phyloP scores from a whole-genome alignment of 2,113 vertebrate genomes.

The Xiphophorus maculatus region DNA sequence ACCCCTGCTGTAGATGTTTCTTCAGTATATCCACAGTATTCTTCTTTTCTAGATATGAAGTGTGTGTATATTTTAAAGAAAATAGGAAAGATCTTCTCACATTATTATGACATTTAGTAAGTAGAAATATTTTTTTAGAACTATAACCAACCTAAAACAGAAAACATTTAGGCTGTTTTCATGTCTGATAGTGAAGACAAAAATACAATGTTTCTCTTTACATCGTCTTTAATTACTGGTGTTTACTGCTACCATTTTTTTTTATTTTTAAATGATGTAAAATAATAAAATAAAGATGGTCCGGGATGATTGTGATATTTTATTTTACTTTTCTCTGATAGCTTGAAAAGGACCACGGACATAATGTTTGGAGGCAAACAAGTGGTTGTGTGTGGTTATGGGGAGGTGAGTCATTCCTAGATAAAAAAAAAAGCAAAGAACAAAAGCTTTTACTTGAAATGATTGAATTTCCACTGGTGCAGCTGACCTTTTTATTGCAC shows the following conservation, averaged over 20 bases:
- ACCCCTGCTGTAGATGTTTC: too few relatives aligned
- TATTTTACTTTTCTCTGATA: slow-evolving; percentile 57
- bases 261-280: not conserved
- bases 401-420: slow-evolving; percentile 86
- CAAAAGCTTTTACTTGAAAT: slow-evolving; percentile 9
- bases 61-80: not conserved
- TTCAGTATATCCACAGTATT: too few relatives aligned
- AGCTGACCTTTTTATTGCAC: slow-evolving; percentile 3
- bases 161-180: not conserved
- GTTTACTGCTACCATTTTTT: not conserved
- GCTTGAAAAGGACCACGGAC: slow-evolving; percentile 98
- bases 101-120: not conserved
- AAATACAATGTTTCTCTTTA: not conserved
- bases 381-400: slow-evolving; percentile 97
- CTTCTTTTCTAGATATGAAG: too few relatives aligned
- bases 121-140: not conserved
- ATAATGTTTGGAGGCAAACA: slow-evolving; percentile 99
- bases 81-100: not conserved
- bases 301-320: slow-evolving; percentile 9
- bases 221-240: not conserved
- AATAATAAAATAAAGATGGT: not conserved
- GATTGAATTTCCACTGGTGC: not conserved
- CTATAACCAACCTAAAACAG: not conserved
- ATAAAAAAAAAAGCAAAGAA: not conserved
- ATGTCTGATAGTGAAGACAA: not conserved